Base-by-base conservation (phyloP, 2,888 invertebrate species). In the Coelinius sp. region DNA sequence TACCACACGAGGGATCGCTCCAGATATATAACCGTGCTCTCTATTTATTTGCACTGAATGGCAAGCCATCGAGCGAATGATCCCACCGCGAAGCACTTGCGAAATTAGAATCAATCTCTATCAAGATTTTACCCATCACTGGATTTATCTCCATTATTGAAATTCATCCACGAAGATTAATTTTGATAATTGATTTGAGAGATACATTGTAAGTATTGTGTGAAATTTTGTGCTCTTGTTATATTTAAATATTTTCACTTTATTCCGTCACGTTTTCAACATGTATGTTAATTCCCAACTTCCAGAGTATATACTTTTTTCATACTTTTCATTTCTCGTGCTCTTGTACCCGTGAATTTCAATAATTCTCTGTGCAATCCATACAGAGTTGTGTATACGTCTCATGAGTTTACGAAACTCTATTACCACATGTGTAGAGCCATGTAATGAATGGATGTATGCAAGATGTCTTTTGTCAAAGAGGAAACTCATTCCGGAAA, bases 381-480 rank as follows among this genome's bases (percentile, higher is more conserved):
- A 41, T 53, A 24, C 6, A 44, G 17, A 20, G n/a, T 25, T 25
- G 52, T 52, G 22, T 7, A 12, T 24, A n/a, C n/a, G 53, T 53
- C 7, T 24, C 24, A 52, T 24, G 25, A 20, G 14, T 59, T 59
- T 59, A 35, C 59, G 59, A 59, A 59, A 59, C 35, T 31, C 35
- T 35, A 59, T 59, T 59, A 59, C 59, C 59, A 59, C 59, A 59
- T 31, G 35, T 59, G 20, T 35, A 41, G 35, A 6, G 7, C 7
- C 17, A 31, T 59, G 35, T 59, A 35, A 59, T 59, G 17, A 59
- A 31, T 59, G 31, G 35, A 20, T 59, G 59, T 59, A 59, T 35
- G 59, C 59, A 59, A 59, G 35, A 53, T 25, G 14, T 25, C 10
- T 53, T 53, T 53, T 53, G 49, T 53, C 25, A n/a, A 53, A 53